Percentiles rank a stretch among this genome's conserved stretches.
Evolutionary conservation across 2,888 invertebrate species (phyloP).

Genomic region (Proisotoma minuta): DNA sequence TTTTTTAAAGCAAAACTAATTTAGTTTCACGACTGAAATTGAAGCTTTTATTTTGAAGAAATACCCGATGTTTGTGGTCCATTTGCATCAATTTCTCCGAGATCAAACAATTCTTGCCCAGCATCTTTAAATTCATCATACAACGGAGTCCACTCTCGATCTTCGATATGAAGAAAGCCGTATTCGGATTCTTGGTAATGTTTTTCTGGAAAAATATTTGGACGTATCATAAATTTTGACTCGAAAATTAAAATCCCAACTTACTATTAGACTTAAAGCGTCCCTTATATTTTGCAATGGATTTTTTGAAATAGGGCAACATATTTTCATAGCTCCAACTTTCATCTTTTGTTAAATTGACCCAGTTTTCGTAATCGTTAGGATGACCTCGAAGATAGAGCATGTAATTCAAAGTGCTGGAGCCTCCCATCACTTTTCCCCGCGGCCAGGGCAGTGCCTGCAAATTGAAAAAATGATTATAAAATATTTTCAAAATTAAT

Average conservation of each 20-base stretch:
- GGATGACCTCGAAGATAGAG: slow-evolving; percentile 17
- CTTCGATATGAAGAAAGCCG: slow-evolving; percentile 30
- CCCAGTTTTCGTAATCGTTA: slow-evolving; percentile 34
- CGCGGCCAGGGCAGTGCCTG: slow-evolving; percentile 22
- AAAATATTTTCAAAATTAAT: too few species aligned
- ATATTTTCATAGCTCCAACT: slow-evolving; percentile 31
- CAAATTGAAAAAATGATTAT: neutral
- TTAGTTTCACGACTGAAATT: too few species aligned
- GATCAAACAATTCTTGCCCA: slow-evolving; percentile 29
- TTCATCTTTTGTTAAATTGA: slow-evolving; percentile 15
- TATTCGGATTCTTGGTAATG: slow-evolving; percentile 31
- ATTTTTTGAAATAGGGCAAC: slow-evolving; percentile 32
- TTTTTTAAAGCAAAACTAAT: too few species aligned
- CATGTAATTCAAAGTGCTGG: slow-evolving; percentile 19
- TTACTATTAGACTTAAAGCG: slow-evolving; percentile 26
- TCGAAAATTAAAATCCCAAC: neutral
- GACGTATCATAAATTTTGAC: neutral
- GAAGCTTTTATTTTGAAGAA: too few species aligned
- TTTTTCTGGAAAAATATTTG: slow-evolving; percentile 10
- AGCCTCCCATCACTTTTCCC: slow-evolving; percentile 22
- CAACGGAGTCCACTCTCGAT: slow-evolving; percentile 21
- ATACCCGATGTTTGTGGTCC: slow-evolving; percentile 32
- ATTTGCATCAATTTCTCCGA: slow-evolving; percentile 31
- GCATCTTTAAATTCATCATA: slow-evolving; percentile 27
- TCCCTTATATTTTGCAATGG: slow-evolving; percentile 29